Conservation (phyloP, 2,113 vertebrate genomes). For the mouse (Mus musculus) region GRCm39 chr2:46294001-46294500, state of each 20-base stretch:
- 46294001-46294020: no score
- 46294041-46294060: no score
- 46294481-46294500: background rate
- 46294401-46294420: background rate
- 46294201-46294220: background rate
- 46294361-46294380: background rate
- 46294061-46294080: no score
- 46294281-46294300: background rate
- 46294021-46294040: no score
- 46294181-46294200: background rate
- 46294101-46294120: no score
- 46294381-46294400: background rate
- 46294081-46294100: no score
- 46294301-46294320: background rate
- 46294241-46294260: background rate
- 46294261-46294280: background rate
- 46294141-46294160: background rate
- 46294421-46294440: background rate
- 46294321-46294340: conserved; percentile 1
- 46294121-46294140: no score
- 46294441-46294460: background rate
- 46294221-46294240: background rate
- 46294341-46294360: background rate
- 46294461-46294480: background rate
- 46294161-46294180: background rate